A percentile compares a stretch with the other conserved stretches of the same genome.
Evolutionary conservation across 2,797 vertebrate species (phyloP).

Genomic region (Micromesistius poutassou): DNA sequence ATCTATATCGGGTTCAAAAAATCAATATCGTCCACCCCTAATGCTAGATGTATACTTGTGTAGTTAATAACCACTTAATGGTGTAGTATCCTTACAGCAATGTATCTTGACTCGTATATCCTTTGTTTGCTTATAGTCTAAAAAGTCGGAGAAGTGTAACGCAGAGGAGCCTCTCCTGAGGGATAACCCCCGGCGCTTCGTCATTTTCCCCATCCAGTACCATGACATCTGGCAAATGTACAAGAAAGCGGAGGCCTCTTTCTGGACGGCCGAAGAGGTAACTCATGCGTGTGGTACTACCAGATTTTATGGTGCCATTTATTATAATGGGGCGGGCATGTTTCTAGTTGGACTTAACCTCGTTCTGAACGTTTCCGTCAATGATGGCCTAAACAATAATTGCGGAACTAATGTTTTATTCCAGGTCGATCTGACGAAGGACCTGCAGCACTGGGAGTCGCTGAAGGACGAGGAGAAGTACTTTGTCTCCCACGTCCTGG

Average conservation of each 20-base stretch:
- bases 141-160: constrained; percentile 17
- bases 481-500: constrained; percentile 90
- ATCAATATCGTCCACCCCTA: too few relatives aligned
- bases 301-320: too few relatives aligned
- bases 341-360: too few relatives aligned
- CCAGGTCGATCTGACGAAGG: constrained; percentile 95
- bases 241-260: constrained; percentile 96
- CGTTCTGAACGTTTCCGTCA: too few relatives aligned
- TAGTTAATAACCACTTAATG: too few relatives aligned
- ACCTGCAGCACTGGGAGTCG: constrained; percentile 88
- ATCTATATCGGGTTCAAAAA: too few relatives aligned
- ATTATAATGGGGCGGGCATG: too few relatives aligned
- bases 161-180: constrained; percentile 85
- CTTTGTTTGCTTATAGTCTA: constrained; percentile 39
- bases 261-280: constrained; percentile 97
- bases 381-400: not conserved
- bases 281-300: not conserved
- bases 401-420: not conserved
- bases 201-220: constrained; percentile 93
- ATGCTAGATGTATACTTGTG: too few relatives aligned
- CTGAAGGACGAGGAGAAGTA: constrained; percentile 87
- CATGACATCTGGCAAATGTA: constrained; percentile 99
- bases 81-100: too few relatives aligned
- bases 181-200: constrained; percentile 89
- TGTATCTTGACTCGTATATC: not conserved